Conservation (phyloP, 2,888 invertebrate genomes). For the Ecdyonurus torrentis region DNA sequence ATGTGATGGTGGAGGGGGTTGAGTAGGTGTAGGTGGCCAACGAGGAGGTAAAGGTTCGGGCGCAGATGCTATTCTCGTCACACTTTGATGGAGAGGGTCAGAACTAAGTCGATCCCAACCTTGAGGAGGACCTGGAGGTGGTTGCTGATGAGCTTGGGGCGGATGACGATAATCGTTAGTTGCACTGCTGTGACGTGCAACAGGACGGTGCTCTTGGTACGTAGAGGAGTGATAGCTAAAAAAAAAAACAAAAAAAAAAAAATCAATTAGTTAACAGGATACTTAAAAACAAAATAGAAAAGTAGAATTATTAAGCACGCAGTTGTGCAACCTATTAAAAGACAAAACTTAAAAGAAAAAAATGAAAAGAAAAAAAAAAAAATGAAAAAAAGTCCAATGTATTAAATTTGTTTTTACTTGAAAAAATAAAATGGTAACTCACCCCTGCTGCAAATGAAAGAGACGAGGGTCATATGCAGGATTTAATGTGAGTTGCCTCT, state of each 20-base stretch:
- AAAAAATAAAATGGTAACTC: not conserved
- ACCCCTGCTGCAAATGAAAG: conserved; percentile 24
- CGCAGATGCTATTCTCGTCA: conserved; percentile 57
- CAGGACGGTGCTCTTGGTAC: conserved; percentile 10
- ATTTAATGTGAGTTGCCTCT: conserved; percentile 66
- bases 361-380: not conserved
- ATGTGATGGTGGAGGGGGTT: conserved; percentile 17
- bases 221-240: not conserved
- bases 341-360: not conserved
- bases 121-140: not conserved
- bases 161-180: not conserved
- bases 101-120: not conserved
- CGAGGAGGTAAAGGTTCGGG: conserved; percentile 25
- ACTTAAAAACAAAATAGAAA: no score
- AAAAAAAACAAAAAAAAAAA: no score
- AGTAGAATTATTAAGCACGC: no score
- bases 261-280: no score
- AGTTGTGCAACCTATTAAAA: no score
- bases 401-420: not conserved
- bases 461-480: conserved; percentile 60
- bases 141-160: not conserved
- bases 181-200: conserved; percentile 11
- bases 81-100: conserved; percentile 33
- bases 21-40: conserved; percentile 21
- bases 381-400: not conserved